A percentile compares a stretch with the other conserved stretches of the same genome.
These are phyloP conservation scores for Andrena bucephala DNA, from an alignment of 2,888 invertebrate species.

Conservation along the genomic window DNA sequence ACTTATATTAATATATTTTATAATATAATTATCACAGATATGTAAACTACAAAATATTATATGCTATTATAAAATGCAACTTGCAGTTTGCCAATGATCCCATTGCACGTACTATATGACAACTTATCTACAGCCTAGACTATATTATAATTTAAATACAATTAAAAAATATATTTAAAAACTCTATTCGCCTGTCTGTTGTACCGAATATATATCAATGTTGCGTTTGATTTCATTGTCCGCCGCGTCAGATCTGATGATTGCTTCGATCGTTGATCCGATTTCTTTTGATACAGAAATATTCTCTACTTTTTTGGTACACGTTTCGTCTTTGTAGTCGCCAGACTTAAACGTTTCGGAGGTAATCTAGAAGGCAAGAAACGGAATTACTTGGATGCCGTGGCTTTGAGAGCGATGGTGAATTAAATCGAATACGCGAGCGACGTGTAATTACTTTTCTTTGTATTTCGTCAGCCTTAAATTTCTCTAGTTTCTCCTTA, in stretches of 20 bases:
- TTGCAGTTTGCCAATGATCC: constrained; percentile 73
- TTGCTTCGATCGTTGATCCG: constrained; percentile 67
- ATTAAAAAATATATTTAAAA: constrained; percentile 74
- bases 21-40: constrained; percentile 84
- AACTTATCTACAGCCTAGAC: constrained; percentile 67
- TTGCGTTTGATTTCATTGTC: constrained; percentile 72
- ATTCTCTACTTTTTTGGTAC: constrained; percentile 67
- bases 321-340: constrained; percentile 66
- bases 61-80: constrained; percentile 81
- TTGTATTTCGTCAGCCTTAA: constrained; percentile 76
- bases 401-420: background rate
- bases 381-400: too few relatives aligned
- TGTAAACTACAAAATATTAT: constrained; percentile 83
- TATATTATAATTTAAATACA: constrained; percentile 73
- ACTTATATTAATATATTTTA: constrained; percentile 78
- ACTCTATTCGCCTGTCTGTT: constrained; percentile 70
- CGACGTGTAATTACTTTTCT: constrained; percentile 68
- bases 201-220: constrained; percentile 68
- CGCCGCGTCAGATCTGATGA: constrained; percentile 69
- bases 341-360: constrained; percentile 65
- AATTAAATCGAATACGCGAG: background rate
- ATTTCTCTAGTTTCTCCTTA: constrained; percentile 79
- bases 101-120: constrained; percentile 75
- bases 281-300: constrained; percentile 69
- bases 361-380: constrained; percentile 62